Percentiles rank a stretch among this genome's conserved stretches.
Evolutionary conservation across 2,797 vertebrate species (phyloP).

Genomic region (Gambelia wislizenii): DNA sequence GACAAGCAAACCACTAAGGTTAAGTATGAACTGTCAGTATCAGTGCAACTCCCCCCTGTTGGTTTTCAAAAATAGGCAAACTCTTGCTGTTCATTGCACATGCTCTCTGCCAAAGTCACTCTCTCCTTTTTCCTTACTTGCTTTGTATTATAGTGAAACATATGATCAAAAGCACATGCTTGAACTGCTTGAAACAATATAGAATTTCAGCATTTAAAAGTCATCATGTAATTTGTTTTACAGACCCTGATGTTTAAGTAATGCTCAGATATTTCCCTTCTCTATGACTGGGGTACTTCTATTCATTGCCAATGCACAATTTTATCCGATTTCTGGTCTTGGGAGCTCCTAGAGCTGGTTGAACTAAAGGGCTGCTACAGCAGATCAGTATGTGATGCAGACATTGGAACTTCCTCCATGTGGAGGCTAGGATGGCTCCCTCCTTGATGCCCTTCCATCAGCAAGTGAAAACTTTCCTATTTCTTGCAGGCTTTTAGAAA

Average conservation of each 20-base stretch:
- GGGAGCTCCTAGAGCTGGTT: not conserved
- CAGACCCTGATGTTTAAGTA: not conserved
- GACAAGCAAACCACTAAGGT: slow-evolving; percentile 62
- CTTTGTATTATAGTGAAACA: not conserved
- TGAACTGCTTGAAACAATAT: slow-evolving; percentile 11
- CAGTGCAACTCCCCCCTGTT: slow-evolving; percentile 39
- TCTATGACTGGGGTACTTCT: not conserved
- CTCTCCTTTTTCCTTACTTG: not conserved
- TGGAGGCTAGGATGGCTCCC: too few relatives aligned
- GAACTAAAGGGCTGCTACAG: not conserved
- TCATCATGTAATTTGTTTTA: not conserved
- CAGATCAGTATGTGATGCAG: not conserved
- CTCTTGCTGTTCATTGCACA: not conserved
- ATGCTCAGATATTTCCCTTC: not conserved
- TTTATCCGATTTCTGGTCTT: not conserved
- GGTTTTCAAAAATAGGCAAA: slow-evolving; percentile 43
- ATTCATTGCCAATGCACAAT: not conserved
- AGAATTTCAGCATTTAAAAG: slow-evolving; percentile 3
- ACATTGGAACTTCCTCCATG: too few relatives aligned
- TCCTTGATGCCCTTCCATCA: too few relatives aligned
- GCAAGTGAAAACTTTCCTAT: too few relatives aligned
- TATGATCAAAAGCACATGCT: not conserved
- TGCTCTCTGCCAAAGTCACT: not conserved
- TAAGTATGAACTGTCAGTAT: slow-evolving; percentile 69
- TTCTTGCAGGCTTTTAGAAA: too few relatives aligned